Conservation (phyloP, 1,140 invertebrate species). For the Rhagoletis pomonella region DNA sequence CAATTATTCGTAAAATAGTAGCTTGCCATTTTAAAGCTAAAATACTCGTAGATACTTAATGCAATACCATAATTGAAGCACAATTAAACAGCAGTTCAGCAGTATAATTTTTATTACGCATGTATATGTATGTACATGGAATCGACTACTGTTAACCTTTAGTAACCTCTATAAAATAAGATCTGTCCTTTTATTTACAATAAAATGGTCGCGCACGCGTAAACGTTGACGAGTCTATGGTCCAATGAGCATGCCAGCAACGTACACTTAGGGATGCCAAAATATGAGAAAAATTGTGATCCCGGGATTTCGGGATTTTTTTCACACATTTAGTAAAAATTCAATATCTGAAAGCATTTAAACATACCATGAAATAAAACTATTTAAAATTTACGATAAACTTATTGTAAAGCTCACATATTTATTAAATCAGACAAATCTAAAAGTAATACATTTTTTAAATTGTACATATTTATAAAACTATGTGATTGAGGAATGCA, state of each 20-base stretch:
- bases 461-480: not conserved
- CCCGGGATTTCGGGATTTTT: too few relatives aligned
- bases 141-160: conserved; percentile 16
- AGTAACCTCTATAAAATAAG: not conserved
- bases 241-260: not conserved
- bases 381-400: too few relatives aligned
- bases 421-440: too few relatives aligned
- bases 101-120: not conserved
- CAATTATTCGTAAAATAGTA: not conserved
- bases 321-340: too few relatives aligned
- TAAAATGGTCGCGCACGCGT: not conserved
- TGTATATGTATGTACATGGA: not conserved
- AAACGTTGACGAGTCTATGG: not conserved
- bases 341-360: too few relatives aligned
- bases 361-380: too few relatives aligned
- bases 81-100: not conserved
- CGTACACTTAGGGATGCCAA: not conserved
- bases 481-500: too few relatives aligned
- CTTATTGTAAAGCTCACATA: too few relatives aligned
- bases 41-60: too few relatives aligned
- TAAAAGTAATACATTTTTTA: too few relatives aligned
- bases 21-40: not conserved
- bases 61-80: not conserved
- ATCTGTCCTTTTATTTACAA: not conserved
- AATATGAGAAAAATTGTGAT: not conserved